These are phyloP conservation scores for Calyptommatus sinebrachiatus DNA, from an alignment of 2,113 vertebrate genomes.

Conservation along the genomic window DNA sequence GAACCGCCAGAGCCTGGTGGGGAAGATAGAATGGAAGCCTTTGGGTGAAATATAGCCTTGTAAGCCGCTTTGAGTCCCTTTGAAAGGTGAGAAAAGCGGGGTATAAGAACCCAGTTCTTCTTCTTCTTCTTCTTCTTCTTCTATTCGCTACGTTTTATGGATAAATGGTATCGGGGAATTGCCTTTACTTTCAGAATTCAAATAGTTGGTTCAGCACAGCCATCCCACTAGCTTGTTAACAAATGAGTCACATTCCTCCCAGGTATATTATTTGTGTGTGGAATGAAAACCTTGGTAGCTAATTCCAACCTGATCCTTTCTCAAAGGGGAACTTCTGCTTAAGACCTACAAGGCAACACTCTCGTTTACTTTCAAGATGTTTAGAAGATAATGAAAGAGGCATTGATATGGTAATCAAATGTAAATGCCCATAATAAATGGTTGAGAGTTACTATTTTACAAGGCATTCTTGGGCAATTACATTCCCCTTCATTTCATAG, in stretches of 20 bases:
- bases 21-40: no score
- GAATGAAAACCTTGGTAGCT: not conserved
- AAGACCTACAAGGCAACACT: slow-evolving; percentile 5
- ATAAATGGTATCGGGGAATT: no score
- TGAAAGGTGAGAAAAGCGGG: no score
- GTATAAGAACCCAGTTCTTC: no score
- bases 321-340: slow-evolving; percentile 27
- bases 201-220: no score
- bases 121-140: no score
- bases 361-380: slow-evolving; percentile 40
- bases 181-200: no score
- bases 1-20: no score
- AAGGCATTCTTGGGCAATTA: slow-evolving; percentile 62
- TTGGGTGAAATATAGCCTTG: no score
- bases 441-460: slow-evolving; percentile 68
- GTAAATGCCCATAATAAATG: slow-evolving; percentile 63
- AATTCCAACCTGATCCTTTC: slow-evolving; percentile 21
- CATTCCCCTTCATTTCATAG: slow-evolving; percentile 64
- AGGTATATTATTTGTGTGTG: not conserved
- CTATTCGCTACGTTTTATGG: no score
- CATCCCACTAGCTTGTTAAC: not conserved
- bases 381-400: slow-evolving; percentile 49
- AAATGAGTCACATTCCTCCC: not conserved
- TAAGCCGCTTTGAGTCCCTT: no score
- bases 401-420: slow-evolving; percentile 64